These are phyloP conservation scores for Gallinago undulata DNA, from an alignment of 2,113 vertebrate species.

Conservation along the genomic window DNA sequence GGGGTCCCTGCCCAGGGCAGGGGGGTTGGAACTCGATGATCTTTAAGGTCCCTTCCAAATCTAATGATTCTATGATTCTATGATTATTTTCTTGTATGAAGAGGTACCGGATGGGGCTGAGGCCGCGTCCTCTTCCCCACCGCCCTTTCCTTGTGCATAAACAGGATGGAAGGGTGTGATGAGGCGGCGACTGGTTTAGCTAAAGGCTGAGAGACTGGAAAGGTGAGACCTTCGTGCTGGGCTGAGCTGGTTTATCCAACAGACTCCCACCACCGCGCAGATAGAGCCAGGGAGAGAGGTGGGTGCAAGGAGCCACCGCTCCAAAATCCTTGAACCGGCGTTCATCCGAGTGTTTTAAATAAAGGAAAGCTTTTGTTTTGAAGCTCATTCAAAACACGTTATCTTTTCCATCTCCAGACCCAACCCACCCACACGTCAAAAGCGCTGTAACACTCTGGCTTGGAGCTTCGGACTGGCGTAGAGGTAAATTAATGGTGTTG, in stretches of 20 bases:
- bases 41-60: no score
- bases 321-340: neutral
- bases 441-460: neutral
- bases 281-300: neutral
- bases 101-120: neutral
- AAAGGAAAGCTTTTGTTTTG: neutral
- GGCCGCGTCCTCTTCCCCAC: neutral
- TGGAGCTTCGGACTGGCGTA: neutral
- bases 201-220: neutral
- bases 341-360: neutral
- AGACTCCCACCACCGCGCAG: neutral
- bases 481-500: neutral
- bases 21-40: no score
- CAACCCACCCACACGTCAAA: neutral
- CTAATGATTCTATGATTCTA: no score
- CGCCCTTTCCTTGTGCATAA: neutral
- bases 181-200: neutral
- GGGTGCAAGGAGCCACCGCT: neutral
- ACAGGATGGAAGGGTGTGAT: constrained; percentile 6
- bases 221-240: neutral
- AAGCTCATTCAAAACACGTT: neutral
- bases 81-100: neutral
- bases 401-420: neutral
- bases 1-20: no score
- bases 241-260: neutral